Conservation (phyloP, 2,113 vertebrate species). For the Chaetura pelagica region DNA sequence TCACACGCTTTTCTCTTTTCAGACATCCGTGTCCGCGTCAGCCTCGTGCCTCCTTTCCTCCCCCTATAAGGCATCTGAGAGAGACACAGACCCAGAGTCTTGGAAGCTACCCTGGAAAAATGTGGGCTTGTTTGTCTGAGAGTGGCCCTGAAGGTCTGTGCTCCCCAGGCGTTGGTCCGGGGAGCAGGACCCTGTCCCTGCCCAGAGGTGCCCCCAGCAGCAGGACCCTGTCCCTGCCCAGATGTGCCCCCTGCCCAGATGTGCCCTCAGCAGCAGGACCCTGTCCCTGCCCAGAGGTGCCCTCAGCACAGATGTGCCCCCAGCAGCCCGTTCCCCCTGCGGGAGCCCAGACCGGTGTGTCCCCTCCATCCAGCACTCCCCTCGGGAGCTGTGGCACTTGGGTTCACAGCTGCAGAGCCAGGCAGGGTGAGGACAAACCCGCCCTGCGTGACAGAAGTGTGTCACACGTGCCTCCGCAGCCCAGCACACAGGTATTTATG, state of each 20-base stretch:
- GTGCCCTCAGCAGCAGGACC: too few relatives aligned
- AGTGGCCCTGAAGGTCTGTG: background rate
- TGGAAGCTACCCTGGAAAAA: background rate
- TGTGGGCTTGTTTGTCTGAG: background rate
- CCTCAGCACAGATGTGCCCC: too few relatives aligned
- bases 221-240: too few relatives aligned
- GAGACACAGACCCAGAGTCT: background rate
- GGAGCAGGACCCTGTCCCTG: accelerated
- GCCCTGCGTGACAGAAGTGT: background rate
- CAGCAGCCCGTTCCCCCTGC: background rate
- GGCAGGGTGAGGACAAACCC: background rate
- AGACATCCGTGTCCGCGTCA: background rate
- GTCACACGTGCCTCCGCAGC: slow-evolving; percentile 21
- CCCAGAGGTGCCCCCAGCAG: too few relatives aligned
- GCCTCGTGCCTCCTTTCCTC: background rate
- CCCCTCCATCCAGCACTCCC: accelerated
- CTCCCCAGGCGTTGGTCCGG: accelerated
- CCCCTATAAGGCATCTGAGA: background rate
- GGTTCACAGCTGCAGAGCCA: accelerated
- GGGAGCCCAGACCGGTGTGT: accelerated
- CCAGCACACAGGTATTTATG: slow-evolving; percentile 8
- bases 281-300: too few relatives aligned
- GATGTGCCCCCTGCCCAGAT: too few relatives aligned
- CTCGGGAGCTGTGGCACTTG: accelerated
- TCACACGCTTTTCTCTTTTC: background rate